phyloP scores from a whole-genome alignment of 1,140 invertebrate species.

The Macrosteles quadrilineatus region DNA sequence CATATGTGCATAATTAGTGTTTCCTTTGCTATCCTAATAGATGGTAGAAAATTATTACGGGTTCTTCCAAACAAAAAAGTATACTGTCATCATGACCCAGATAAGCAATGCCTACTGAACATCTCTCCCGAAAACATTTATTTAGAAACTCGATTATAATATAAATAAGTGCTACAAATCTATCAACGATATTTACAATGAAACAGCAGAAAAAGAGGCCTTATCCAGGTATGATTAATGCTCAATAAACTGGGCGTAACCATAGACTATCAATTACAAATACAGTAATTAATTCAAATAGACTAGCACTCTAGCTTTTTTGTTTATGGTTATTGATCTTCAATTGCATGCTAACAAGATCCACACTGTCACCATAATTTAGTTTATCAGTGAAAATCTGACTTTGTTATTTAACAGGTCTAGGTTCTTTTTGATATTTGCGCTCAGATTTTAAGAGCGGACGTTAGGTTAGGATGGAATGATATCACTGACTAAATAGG shows the following conservation, averaged over 20 bases:
- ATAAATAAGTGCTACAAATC: not conserved
- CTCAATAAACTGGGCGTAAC: not conserved
- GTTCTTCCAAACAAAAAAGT: not conserved
- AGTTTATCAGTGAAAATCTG: not conserved
- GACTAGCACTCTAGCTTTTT: not conserved
- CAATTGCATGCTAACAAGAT: not conserved
- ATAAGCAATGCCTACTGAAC: not conserved
- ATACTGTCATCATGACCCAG: not conserved
- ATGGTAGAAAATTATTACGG: not conserved
- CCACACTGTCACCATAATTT: not conserved
- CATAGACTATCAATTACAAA: not conserved
- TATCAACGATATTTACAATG: not conserved
- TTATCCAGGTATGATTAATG: not conserved
- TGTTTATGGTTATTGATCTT: not conserved
- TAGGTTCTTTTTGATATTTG: too few species aligned
- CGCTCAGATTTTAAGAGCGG: too few species aligned
- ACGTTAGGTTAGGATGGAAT: too few species aligned
- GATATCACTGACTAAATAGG: too few species aligned
- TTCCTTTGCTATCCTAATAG: not conserved
- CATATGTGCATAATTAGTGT: not conserved
- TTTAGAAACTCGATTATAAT: too few species aligned
- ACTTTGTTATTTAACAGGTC: too few species aligned
- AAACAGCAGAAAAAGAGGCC: slow-evolving; percentile 2
- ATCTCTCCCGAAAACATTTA: not conserved
- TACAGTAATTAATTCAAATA: not conserved